phyloP scores from a whole-genome alignment of 2,113 vertebrate genomes.

The Nerophis ophidion region DNA sequence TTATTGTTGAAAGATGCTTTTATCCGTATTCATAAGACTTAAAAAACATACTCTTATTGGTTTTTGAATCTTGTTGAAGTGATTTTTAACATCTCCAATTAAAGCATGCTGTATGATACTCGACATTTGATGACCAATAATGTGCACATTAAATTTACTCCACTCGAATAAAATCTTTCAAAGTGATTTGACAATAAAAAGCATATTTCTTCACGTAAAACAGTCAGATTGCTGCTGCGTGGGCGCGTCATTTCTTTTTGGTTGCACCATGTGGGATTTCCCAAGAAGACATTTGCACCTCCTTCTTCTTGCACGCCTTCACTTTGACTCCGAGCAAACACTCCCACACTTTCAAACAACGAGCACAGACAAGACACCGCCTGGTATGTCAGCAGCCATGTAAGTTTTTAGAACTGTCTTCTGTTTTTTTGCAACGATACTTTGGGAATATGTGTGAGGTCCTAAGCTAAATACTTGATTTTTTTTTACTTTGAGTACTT shows the following conservation, averaged over 20 bases:
- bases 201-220: neutral
- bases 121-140: neutral
- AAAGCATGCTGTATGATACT: too few species aligned
- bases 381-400: neutral
- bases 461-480: neutral
- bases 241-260: neutral
- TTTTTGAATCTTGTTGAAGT: too few species aligned
- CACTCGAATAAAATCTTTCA: neutral
- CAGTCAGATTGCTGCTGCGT: too few species aligned
- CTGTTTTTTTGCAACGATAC: too few species aligned
- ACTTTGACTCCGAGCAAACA: neutral
- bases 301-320: neutral
- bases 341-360: neutral
- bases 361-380: neutral
- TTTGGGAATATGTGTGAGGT: neutral
- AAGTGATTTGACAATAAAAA: neutral
- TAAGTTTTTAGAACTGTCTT: neutral
- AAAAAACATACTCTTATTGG: too few species aligned
- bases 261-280: constrained; percentile 16
- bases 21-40: too few species aligned
- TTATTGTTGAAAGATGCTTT: too few species aligned
- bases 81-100: too few species aligned
- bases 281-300: constrained; percentile 1
- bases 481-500: neutral
- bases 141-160: neutral